These are phyloP conservation scores for Gallirallus australis DNA, from an alignment of 2,797 vertebrate species.

Conservation along the genomic window DNA sequence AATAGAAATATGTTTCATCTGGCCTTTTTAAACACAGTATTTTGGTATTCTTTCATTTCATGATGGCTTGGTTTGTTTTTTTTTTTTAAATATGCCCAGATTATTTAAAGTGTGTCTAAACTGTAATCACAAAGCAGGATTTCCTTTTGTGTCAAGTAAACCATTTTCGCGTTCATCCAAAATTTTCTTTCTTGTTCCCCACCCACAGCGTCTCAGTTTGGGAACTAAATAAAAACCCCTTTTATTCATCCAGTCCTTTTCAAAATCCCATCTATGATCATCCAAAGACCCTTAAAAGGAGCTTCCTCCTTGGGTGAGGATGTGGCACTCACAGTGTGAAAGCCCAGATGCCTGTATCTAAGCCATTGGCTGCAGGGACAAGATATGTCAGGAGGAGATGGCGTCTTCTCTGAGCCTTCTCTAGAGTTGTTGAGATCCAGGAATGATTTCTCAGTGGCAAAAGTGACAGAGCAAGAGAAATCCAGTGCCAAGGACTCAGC, in stretches of 20 bases:
- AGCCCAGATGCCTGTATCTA: background rate
- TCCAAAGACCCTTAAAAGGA: conserved; percentile 3
- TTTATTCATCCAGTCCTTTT: conserved; percentile 1
- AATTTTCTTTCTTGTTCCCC: background rate
- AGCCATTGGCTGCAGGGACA: background rate
- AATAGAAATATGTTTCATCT: background rate
- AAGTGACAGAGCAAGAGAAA: background rate
- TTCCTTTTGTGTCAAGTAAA: background rate
- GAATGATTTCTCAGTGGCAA: background rate
- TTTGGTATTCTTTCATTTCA: background rate
- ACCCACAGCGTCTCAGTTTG: background rate
- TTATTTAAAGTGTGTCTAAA: background rate
- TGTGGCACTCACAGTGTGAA: rapidly evolving
- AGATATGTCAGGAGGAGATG: background rate
- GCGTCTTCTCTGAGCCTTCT: background rate
- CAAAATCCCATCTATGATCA: conserved; percentile 3
- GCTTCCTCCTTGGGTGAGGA: background rate
- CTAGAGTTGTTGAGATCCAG: background rate
- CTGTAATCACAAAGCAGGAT: background rate
- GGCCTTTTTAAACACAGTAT: background rate
- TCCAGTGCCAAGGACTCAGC: background rate
- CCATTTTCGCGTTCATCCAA: background rate
- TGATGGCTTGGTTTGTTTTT: background rate
- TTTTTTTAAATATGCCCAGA: background rate
- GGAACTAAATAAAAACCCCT: background rate